Percentiles rank a stretch among this genome's conserved stretches.
phyloP scores from a whole-genome alignment of 1,140 invertebrate species.

The Pseudomyrmex cubaensis region DNA sequence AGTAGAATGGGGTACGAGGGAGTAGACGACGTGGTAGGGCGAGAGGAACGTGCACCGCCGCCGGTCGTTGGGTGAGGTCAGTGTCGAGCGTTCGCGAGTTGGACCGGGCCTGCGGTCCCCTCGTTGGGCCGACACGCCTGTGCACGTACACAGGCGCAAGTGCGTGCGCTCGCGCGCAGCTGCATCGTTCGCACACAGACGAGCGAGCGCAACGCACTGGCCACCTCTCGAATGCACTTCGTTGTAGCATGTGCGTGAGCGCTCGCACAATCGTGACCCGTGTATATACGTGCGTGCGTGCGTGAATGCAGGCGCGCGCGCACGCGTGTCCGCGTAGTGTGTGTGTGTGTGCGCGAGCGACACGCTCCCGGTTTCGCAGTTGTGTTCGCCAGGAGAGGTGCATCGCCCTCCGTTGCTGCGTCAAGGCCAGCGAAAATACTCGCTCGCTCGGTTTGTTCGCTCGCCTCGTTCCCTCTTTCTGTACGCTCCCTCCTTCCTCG shows the following conservation, averaged over 20 bases:
- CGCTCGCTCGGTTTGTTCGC: constrained; percentile 77
- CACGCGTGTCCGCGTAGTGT: not conserved
- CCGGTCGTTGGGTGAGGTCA: constrained; percentile 84
- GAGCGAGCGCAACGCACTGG: constrained; percentile 4
- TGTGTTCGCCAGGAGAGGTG: constrained; percentile 83
- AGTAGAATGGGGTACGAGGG: constrained; percentile 67
- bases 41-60: constrained; percentile 60
- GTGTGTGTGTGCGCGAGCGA: constrained; percentile 57
- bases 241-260: not conserved
- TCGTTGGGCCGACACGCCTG: constrained; percentile 65
- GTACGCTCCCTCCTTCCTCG: constrained; percentile 17
- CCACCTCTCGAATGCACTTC: constrained; percentile 28
- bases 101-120: constrained; percentile 80
- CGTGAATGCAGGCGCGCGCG: constrained; percentile 41
- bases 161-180: constrained; percentile 20
- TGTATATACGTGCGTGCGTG: constrained; percentile 54
- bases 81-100: constrained; percentile 83
- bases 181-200: constrained; percentile 34
- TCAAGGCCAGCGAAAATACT: constrained; percentile 86
- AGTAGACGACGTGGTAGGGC: not conserved
- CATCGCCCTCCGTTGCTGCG: constrained; percentile 84
- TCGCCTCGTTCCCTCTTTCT: constrained; percentile 64
- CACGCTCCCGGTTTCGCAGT: constrained; percentile 80
- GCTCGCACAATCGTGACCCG: constrained; percentile 3
- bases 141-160: constrained; percentile 32